A percentile compares a stretch with the other conserved stretches of the same genome.
These are phyloP conservation scores for Heliornis fulica DNA, from an alignment of 2,113 vertebrate species.

Conservation along the genomic window DNA sequence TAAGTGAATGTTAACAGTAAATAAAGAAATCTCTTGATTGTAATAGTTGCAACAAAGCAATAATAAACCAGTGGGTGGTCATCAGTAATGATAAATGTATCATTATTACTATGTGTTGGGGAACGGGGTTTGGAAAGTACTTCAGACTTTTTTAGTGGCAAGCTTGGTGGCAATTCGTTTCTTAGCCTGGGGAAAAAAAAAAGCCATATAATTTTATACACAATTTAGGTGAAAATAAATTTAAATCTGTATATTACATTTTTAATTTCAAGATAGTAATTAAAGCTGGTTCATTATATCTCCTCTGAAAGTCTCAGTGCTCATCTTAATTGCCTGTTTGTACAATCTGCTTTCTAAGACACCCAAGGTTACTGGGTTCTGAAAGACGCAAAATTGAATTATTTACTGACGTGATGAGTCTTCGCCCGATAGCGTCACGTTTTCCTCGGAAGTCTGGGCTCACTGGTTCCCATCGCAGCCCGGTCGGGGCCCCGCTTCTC, in stretches of 20 bases:
- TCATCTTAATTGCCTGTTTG: constrained; percentile 77
- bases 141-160: constrained; percentile 76
- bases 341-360: constrained; percentile 78
- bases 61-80: constrained; percentile 86
- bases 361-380: constrained; percentile 76
- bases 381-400: constrained; percentile 73
- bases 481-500: not conserved
- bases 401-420: constrained; percentile 71
- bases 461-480: not conserved
- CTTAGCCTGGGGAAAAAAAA: constrained; percentile 55
- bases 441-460: constrained; percentile 62
- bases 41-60: constrained; percentile 82
- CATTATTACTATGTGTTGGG: constrained; percentile 77
- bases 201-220: constrained; percentile 76
- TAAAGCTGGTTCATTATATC: constrained; percentile 80
- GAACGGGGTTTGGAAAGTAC: constrained; percentile 73
- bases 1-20: constrained; percentile 88
- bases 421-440: constrained; percentile 38
- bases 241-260: constrained; percentile 79
- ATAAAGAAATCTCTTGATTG: constrained; percentile 86
- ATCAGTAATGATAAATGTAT: constrained; percentile 83
- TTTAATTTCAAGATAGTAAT: constrained; percentile 83
- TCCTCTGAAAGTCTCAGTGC: constrained; percentile 76
- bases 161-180: constrained; percentile 71
- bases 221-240: constrained; percentile 80